A percentile compares a stretch with the other conserved stretches of the same genome.
Evolutionary conservation across 2,113 vertebrate species (phyloP).

Genomic region (Sprattus sprattus): DNA sequence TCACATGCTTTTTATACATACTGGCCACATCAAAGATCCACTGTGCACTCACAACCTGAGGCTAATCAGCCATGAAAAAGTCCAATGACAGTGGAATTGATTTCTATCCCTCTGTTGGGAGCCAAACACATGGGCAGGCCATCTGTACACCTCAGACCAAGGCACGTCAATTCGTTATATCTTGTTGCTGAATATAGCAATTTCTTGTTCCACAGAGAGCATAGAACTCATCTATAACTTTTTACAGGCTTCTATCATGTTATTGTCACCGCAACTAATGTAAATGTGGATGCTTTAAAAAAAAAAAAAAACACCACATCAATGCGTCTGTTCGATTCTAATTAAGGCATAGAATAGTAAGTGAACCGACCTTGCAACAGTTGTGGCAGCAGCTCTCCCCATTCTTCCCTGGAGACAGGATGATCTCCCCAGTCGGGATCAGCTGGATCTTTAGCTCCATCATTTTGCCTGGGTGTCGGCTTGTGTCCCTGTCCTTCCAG

Average conservation of each 20-base stretch:
- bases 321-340: background rate
- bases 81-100: background rate
- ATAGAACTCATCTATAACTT: background rate
- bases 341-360: background rate
- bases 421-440: constrained; percentile 61
- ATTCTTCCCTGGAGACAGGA: constrained; percentile 58
- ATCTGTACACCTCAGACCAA: background rate
- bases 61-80: background rate
- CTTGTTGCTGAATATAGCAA: background rate
- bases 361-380: constrained; percentile 51
- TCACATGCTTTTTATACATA: constrained; percentile 2
- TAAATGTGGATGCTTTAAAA: background rate
- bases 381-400: constrained; percentile 54
- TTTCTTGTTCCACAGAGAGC: background rate
- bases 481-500: constrained; percentile 5
- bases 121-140: background rate
- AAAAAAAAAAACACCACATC: background rate
- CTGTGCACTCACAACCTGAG: background rate
- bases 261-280: background rate
- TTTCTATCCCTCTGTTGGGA: background rate
- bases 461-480: constrained; percentile 34
- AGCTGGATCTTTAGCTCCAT: constrained; percentile 61
- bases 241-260: background rate
- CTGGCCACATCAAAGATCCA: background rate
- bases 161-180: background rate